Base-by-base conservation (phyloP, 2,113 vertebrate species). In the Chrysochloris asiatica region DNA sequence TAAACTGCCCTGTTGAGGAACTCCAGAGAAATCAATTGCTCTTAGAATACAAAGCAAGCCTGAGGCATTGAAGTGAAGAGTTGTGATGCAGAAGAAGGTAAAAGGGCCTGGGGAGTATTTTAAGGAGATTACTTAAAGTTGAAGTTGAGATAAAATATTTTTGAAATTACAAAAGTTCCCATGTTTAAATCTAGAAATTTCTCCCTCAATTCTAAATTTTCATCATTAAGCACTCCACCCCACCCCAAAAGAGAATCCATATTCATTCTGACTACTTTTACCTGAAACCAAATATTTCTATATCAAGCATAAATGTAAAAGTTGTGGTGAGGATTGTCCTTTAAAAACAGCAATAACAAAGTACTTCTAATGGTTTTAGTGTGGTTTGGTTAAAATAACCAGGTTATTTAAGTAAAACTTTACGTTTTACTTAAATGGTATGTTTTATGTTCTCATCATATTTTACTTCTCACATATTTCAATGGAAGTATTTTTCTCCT, bases 261-360 rank as follows among this genome's bases (percentile, higher is more conserved):
- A 91, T 93, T 88, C 16, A 75, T 71, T 86, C 41, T 73, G 43
- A 92, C 17, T 89, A 45, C 21, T 63, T 80, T 91, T 13, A 50
- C n/a, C 52, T 84, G 30, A 86, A 93, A 93, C 4, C 26, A 89
- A 83, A 76, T 7, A 65, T 80, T 81, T 82, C 75, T 61, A 41
- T 26, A 63, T 9, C 93, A 24, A 87, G 86, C 17, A 72, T 38
- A 59, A 52, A 67, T n/a, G 3, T 59, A 90, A 91, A 71, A 47
- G 14, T 41, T 86, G 13, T 19, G 17, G 4, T 50, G 28, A 6
- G 1, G 3, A 50, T 5, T 33, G 9, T 61, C 21, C 85, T 72
- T n/a, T n/a, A 24, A 69, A 43, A 28, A 72, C 48, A 50, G 59
- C 22, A 50, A 43, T 4, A 36, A 67, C 13, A 30, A 36, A 16